Evolutionary conservation across 2,888 invertebrate species (phyloP).

Genomic region (Calameuta filiformis): DNA sequence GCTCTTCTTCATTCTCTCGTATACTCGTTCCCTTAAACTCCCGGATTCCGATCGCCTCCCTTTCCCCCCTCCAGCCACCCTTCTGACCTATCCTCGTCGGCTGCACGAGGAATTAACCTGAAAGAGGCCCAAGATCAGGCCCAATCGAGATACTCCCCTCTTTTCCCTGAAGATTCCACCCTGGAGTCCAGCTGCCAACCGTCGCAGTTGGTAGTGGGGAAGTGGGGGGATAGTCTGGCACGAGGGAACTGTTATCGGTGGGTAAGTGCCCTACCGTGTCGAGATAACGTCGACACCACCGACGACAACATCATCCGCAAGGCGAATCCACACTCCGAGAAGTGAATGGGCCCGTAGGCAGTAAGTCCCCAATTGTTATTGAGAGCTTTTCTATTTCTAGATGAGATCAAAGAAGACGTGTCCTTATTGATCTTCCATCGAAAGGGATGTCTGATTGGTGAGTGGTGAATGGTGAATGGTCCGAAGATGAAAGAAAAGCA

Average conservation of each 20-base stretch:
- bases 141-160: not conserved
- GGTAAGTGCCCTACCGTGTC: conserved; percentile 65
- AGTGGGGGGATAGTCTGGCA: conserved; percentile 14
- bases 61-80: not conserved
- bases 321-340: not conserved
- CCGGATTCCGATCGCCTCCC: not conserved
- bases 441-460: not conserved
- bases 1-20: not conserved
- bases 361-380: not conserved
- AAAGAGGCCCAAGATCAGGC: not conserved
- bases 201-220: not conserved
- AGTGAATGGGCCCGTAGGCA: not conserved
- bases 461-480: not conserved
- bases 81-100: not conserved
- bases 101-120: not conserved
- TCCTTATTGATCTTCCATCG: not conserved
- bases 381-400: not conserved
- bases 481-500: not conserved
- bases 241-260: conserved; percentile 53
- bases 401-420: not conserved
- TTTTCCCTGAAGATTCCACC: not conserved
- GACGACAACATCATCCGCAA: conserved; percentile 57
- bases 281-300: conserved; percentile 63
- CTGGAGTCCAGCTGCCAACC: not conserved
- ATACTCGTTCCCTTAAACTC: not conserved